Evolutionary conservation across 2,888 invertebrate species (phyloP), one percentile per base, ranked within the genome.

Genomic region (Amblyjoppa fuscipennis): DNA sequence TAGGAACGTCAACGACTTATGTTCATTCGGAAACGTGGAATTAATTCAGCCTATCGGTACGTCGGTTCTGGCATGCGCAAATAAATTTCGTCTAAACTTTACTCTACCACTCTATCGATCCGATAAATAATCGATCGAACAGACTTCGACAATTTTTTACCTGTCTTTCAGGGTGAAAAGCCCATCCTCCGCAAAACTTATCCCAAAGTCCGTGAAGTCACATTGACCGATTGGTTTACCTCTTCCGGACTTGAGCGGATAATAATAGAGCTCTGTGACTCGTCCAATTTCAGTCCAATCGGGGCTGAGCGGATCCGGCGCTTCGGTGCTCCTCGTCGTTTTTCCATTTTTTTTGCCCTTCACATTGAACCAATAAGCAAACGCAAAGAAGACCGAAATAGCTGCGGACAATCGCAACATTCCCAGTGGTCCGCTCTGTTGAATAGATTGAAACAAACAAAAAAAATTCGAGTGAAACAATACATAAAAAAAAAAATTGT

Each of bases 171-270:
- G 86, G 0, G 88, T 86, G 20, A 90, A 84, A 9, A 51, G 49
- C 20, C 87, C 90, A 6, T 86, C n/a, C 9, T 81, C 78, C 11
- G 87, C 45, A 20, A 90, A 83, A 73, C 91, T 91, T 49, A 94
- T 91, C 0, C 94, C 94, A 73, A 88, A 89, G 78, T 91, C 91
- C 13, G 93, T 93, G 76, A 94, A 93, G 59, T 90, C 70, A 70
- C 93, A 94, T 28, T 91, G 87, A 9, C 87, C 70, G 0, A 94
- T 56, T 25, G 87, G 82, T 49, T 89, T 92, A 3, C 93, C 93
- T 61, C 90, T 91, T n/a, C 94, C 94, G n/a, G 94, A 94, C 91
- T 95, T 95, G 25, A 95, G 86, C 2, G 95, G 95, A 88, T 94
- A 94, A 71, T 92, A 87, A 78, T 91, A 92, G 20, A 95, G 86